These are phyloP conservation scores for Montifringilla adamsi DNA, from an alignment of 2,113 vertebrate genomes.

Conservation along the genomic window DNA sequence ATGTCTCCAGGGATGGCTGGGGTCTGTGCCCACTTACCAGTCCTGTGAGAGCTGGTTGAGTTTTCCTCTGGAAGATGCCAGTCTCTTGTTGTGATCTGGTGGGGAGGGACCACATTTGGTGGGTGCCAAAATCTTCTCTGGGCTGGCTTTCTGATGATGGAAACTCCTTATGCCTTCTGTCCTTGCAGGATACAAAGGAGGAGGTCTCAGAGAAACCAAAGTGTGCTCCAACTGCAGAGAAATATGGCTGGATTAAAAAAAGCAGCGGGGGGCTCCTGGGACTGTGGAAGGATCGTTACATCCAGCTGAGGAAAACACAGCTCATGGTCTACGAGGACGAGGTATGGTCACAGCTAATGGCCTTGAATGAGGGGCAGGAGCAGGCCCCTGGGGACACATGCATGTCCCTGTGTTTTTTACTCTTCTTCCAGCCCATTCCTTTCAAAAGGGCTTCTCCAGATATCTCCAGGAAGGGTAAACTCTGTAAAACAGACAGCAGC, in stretches of 20 bases:
- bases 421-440: neutral
- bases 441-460: neutral
- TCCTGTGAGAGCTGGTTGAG: neutral
- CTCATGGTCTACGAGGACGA: slow-evolving; percentile 87
- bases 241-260: slow-evolving; percentile 94
- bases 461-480: neutral
- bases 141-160: neutral
- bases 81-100: neutral
- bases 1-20: neutral
- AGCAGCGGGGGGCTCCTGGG: slow-evolving; percentile 81
- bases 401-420: neutral
- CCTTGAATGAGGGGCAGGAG: neutral
- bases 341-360: slow-evolving; percentile 65
- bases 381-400: neutral
- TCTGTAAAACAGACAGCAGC: neutral
- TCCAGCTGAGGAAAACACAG: slow-evolving; percentile 84
- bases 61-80: neutral
- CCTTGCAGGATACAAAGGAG: slow-evolving; percentile 76
- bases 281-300: slow-evolving; percentile 90
- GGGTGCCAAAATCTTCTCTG: neutral
- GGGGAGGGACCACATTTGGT: neutral
- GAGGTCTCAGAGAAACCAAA: slow-evolving; percentile 71
- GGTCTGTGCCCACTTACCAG: neutral
- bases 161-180: neutral
- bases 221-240: slow-evolving; percentile 69